Evolutionary conservation across 1,140 invertebrate species (phyloP), one percentile per base, ranked within the genome.

Genomic region (Meloidogyne floridensis): DNA sequence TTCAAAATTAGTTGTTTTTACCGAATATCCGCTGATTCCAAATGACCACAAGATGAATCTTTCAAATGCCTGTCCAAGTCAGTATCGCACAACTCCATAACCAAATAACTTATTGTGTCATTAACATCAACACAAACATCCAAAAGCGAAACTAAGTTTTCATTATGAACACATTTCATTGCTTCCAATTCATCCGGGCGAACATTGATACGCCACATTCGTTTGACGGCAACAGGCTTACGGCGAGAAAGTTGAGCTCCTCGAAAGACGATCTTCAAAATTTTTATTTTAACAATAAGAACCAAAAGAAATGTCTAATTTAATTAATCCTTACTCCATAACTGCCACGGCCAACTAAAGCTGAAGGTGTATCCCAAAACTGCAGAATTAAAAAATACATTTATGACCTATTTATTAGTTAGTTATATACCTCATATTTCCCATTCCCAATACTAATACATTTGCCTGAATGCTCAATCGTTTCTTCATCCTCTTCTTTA

Each of bases 31-130:
- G 15, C 54, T 4, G 79, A 11, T n/a, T 42, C 20, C 47, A 85
- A 69, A 32, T 43, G 42, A 13, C 85, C 85, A 18, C 42, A 15
- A 11, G 81, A 15, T n/a, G 84, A 65, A 4, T 71, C 20, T 42
- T n/a, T 65, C 75, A 89, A 80, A 71, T 87, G 83, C 32, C 82
- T 65, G 59, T 88, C 88, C 15, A 89, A 77, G 80, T 89, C 87
- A 42, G 80, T 82, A 75, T 89, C 83, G 32, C 84, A 86, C 3
- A 88, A 76, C 72, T 89, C 87, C 87, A 88, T 88, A 13, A 88
- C 78, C 10, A 88, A 51, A 77, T 88, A 89, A 20, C 87, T 88
- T 20, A 76, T 73, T 7, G 59, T 7, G 7, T 74, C 69, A 7
- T 42, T 54, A 5, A 82, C 83, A 20, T 85, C 86, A 43, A 79